These are phyloP conservation scores for Pollenia labialis DNA, from an alignment of 2,888 invertebrate species.

Conservation along the genomic window DNA sequence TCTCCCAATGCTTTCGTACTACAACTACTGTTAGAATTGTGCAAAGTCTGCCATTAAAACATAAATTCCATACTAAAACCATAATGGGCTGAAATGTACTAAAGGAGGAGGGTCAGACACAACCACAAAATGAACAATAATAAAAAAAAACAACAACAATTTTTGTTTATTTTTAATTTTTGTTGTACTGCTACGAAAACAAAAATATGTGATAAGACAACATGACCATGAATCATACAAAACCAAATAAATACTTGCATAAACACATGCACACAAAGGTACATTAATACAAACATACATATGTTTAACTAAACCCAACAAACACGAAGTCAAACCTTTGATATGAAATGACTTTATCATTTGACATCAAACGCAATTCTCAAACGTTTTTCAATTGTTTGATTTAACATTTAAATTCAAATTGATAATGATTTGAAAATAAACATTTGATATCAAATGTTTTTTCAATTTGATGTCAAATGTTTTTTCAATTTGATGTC, in stretches of 20 bases:
- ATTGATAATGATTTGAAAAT: too few relatives aligned
- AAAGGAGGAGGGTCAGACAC: slow-evolving; percentile 53
- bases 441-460: too few relatives aligned
- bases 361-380: too few relatives aligned
- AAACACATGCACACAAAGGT: not conserved
- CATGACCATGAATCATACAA: slow-evolving; percentile 71
- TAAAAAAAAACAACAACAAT: slow-evolving; percentile 16
- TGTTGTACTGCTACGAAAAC: slow-evolving; percentile 22
- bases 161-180: slow-evolving; percentile 55
- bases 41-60: slow-evolving; percentile 47
- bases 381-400: too few relatives aligned
- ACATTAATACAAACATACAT: not conserved
- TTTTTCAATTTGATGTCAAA: too few relatives aligned
- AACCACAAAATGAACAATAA: slow-evolving; percentile 64
- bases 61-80: slow-evolving; percentile 55
- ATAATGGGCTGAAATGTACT: slow-evolving; percentile 37
- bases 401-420: too few relatives aligned
- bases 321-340: too few relatives aligned
- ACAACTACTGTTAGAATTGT: slow-evolving; percentile 36
- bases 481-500: too few relatives aligned
- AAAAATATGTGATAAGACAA: slow-evolving; percentile 69
- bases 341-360: too few relatives aligned
- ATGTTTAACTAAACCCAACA: too few relatives aligned
- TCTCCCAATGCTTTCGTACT: not conserved
- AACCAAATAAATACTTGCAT: slow-evolving; percentile 41